Percentiles rank a stretch among this genome's conserved stretches.
These are phyloP conservation scores for Eleginops maclovinus DNA, from an alignment of 2,113 vertebrate genomes.

Conservation along the genomic window DNA sequence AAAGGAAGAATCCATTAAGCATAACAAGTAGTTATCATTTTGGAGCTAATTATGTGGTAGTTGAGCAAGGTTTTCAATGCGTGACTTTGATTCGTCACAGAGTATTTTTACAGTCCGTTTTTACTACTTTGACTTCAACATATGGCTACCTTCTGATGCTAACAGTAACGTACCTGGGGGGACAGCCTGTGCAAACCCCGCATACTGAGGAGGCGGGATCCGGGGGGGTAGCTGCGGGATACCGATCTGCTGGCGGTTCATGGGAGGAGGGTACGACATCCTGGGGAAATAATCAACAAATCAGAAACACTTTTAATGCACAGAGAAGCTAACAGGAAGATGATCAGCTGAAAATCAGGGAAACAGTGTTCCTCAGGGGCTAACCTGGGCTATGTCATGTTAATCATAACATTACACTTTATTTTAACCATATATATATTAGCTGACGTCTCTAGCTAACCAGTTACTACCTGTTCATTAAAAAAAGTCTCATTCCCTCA, in stretches of 20 bases:
- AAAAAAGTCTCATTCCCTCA: constrained; percentile 9
- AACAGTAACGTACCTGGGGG: constrained; percentile 82
- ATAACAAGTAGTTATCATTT: too few relatives aligned
- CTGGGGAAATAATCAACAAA: constrained; percentile 55
- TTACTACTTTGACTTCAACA: too few relatives aligned
- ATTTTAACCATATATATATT: background rate
- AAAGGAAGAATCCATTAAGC: too few relatives aligned
- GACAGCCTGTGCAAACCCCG: constrained; percentile 91
- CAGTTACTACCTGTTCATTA: background rate
- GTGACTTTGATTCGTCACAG: too few relatives aligned
- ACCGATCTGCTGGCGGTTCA: constrained; percentile 90
- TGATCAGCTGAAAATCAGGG: background rate
- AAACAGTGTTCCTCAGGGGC: background rate
- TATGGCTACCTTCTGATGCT: too few relatives aligned
- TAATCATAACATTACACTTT: background rate
- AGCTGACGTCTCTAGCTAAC: background rate
- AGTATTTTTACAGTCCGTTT: too few relatives aligned
- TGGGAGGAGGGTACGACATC: constrained; percentile 97
- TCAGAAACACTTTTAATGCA: constrained; percentile 28
- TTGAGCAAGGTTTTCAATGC: too few relatives aligned
- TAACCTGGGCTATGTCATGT: background rate
- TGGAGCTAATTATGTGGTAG: too few relatives aligned
- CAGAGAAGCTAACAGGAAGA: constrained; percentile 79
- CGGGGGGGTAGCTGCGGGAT: constrained; percentile 89
- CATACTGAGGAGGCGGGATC: constrained; percentile 94